These are phyloP conservation scores for Cynaeus angustus DNA, from an alignment of 2,888 invertebrate genomes.

Conservation along the genomic window DNA sequence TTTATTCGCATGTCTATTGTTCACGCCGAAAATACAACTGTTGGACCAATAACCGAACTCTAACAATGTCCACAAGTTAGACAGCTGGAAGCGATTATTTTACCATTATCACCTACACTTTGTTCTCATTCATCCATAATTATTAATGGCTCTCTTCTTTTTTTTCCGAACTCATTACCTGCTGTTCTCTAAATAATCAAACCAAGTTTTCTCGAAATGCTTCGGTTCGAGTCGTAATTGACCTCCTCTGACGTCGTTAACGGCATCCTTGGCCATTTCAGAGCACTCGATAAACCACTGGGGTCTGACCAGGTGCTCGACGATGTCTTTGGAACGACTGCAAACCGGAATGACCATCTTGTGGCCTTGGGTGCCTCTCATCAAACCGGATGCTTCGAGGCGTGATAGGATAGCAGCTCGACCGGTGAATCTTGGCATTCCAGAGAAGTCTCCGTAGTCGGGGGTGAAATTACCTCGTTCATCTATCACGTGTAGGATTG, in stretches of 20 bases:
- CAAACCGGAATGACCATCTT: constrained; percentile 97
- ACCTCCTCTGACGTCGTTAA: constrained; percentile 85
- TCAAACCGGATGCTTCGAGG: constrained; percentile 80
- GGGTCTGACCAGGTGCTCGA: constrained; percentile 96
- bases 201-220: constrained; percentile 94
- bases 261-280: constrained; percentile 92
- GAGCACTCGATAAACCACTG: constrained; percentile 97
- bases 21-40: constrained; percentile 38
- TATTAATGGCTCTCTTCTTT: no score
- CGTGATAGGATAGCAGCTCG: constrained; percentile 86
- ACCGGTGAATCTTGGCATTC: constrained; percentile 93
- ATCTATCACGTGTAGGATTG: constrained; percentile 91
- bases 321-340: constrained; percentile 97
- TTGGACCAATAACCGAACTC: constrained; percentile 35
- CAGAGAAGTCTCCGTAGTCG: constrained; percentile 84
- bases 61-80: constrained; percentile 30
- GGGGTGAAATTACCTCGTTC: constrained; percentile 91
- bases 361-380: constrained; percentile 80
- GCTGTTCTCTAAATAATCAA: constrained; percentile 96
- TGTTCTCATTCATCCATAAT: no score
- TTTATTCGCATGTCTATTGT: constrained; percentile 46
- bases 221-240: constrained; percentile 89
- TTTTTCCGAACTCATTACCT: constrained; percentile 68
- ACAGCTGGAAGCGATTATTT: constrained; percentile 20
- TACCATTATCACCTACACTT: constrained; percentile 14